phyloP scores from a whole-genome alignment of 2,888 invertebrate species.

The Eulithis testata region DNA sequence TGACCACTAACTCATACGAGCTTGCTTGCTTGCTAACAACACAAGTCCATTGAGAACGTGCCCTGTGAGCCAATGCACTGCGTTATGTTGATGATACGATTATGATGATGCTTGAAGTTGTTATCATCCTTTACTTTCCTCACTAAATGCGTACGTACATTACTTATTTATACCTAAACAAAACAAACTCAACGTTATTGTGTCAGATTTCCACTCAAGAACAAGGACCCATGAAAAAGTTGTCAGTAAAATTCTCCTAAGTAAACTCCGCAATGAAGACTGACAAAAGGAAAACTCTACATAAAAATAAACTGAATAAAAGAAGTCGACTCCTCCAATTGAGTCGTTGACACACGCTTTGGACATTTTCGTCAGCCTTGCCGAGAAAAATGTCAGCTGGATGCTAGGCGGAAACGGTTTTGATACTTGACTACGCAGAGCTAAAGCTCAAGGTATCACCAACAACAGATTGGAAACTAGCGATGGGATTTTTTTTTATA shows the following conservation, averaged over 20 bases:
- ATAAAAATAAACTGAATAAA: conserved; percentile 62
- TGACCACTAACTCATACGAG: too few species aligned
- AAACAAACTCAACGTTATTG: not conserved
- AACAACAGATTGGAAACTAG: not conserved
- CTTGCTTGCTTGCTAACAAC: too few species aligned
- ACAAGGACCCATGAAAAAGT: conserved; percentile 48
- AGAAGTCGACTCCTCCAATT: conserved; percentile 53
- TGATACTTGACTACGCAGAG: conserved; percentile 51
- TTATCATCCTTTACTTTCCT: too few species aligned
- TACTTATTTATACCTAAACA: too few species aligned
- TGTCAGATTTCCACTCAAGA: not conserved
- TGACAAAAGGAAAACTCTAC: conserved; percentile 53
- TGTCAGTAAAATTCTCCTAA: conserved; percentile 25
- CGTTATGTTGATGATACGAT: too few species aligned
- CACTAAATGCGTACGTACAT: too few species aligned
- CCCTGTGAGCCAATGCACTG: too few species aligned
- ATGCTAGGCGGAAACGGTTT: conserved; percentile 40
- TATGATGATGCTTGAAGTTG: too few species aligned
- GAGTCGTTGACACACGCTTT: conserved; percentile 54
- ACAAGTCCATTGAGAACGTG: too few species aligned
- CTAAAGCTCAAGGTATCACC: not conserved
- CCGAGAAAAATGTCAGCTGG: conserved; percentile 61
- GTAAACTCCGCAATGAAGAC: conserved; percentile 61
- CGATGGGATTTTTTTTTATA: too few species aligned
- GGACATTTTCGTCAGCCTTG: conserved; percentile 53